Percentiles rank a stretch among this genome's conserved stretches.
Conservation (phyloP, 2,888 invertebrate species). For the Blastobasis adustella region DNA sequence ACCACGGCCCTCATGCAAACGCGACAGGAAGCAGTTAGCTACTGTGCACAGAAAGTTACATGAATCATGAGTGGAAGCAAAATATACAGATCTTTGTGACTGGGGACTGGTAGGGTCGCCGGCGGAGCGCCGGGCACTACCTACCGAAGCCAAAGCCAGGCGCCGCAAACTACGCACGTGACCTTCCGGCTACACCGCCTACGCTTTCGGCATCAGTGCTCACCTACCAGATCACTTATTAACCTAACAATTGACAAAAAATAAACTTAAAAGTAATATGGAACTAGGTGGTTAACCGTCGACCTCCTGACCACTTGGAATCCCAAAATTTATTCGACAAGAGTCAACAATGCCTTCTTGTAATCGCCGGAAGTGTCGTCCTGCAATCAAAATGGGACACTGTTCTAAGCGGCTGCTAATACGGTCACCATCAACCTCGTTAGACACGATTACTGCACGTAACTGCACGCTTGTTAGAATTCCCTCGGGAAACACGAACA, state of each 20-base stretch:
- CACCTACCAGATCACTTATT: slow-evolving; percentile 29
- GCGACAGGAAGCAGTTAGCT: slow-evolving; percentile 50
- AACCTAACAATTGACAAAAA: slow-evolving; percentile 60
- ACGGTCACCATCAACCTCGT: neutral
- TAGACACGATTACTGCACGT: neutral
- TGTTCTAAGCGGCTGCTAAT: slow-evolving; percentile 35
- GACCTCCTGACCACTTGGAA: slow-evolving; percentile 33
- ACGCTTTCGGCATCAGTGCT: slow-evolving; percentile 19
- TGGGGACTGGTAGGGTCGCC: slow-evolving; percentile 37
- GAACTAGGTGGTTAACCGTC: slow-evolving; percentile 46
- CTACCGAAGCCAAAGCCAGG: slow-evolving; percentile 29
- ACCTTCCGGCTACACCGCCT: too few species aligned
- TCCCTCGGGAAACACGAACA: neutral
- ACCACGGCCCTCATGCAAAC: slow-evolving; percentile 48
- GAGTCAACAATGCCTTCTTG: slow-evolving; percentile 90
- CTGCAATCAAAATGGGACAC: slow-evolving; percentile 77
- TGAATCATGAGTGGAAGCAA: slow-evolving; percentile 55
- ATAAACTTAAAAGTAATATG: slow-evolving; percentile 44
- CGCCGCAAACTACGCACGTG: slow-evolving; percentile 3
- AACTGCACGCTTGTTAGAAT: slow-evolving; percentile 19
- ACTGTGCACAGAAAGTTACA: slow-evolving; percentile 54
- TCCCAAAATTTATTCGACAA: slow-evolving; percentile 78
- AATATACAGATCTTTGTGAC: slow-evolving; percentile 69
- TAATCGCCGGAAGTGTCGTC: slow-evolving; percentile 96
- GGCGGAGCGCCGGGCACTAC: slow-evolving; percentile 33